Evolutionary conservation across 92 coral and sea anemone genomes (phyloP).

Genomic region (Micromussa lordhowensis): DNA sequence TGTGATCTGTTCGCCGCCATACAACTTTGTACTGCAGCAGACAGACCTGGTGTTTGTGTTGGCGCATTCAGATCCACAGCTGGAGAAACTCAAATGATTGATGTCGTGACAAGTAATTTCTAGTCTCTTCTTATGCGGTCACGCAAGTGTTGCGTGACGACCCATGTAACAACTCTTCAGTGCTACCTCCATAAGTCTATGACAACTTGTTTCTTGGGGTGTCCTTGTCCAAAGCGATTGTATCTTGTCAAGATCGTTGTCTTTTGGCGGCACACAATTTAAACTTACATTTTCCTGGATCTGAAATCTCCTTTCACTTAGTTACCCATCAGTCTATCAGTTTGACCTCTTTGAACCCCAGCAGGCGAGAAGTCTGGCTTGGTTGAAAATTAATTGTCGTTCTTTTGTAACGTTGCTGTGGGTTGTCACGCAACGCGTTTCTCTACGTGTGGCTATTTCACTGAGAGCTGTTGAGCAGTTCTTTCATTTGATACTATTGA

Average conservation of each 20-base stretch:
- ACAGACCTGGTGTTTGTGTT: constrained; percentile 93
- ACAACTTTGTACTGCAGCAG: constrained; percentile 71
- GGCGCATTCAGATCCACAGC: constrained; percentile 82
- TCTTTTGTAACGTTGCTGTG: background rate
- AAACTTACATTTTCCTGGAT: too few species aligned
- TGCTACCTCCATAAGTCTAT: too few species aligned
- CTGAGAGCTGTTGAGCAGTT: background rate
- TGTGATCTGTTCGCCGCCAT: constrained; percentile 88
- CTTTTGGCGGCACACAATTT: background rate
- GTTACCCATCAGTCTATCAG: too few species aligned
- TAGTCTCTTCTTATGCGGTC: background rate
- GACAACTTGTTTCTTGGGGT: too few species aligned
- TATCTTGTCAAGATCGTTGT: background rate
- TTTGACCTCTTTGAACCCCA: too few species aligned
- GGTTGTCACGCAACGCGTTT: background rate
- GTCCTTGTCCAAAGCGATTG: too few species aligned
- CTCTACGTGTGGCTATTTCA: background rate
- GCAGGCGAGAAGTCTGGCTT: too few species aligned
- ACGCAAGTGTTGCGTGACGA: background rate
- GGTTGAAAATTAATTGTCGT: too few species aligned
- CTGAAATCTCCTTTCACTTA: too few species aligned
- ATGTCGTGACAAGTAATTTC: background rate
- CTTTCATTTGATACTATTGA: background rate
- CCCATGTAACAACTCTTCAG: background rate
- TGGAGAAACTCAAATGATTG: constrained; percentile 36